Base-by-base conservation (phyloP, 2,888 invertebrate species). In the Hedychridium roseum region DNA sequence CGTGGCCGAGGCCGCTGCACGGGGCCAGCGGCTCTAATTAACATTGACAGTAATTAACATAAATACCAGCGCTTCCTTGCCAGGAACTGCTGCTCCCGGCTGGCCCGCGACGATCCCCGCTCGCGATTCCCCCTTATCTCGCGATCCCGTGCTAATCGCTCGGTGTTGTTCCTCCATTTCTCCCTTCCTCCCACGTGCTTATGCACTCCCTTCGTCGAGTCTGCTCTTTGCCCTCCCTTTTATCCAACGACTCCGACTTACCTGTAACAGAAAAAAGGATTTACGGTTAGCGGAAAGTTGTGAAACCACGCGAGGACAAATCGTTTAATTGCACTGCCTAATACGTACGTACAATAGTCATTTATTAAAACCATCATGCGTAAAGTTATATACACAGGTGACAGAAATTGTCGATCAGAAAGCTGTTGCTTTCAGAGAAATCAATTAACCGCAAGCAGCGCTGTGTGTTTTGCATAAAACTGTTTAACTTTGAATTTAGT, bases 11-110 rank as follows among this genome's bases (percentile, higher is more conserved):
- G n/a, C n/a, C 39, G 43, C 40, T 46, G 54, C 54, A 50, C 61
- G 50, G 50, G 51, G 59, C 47, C 50, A 61, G 54, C 59, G 64
- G 64, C 66, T 71, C 73, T 76, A 76, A 76, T 76, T 76, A 76
- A 76, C 73, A 68, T 75, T 74, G 73, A 75, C 71, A 70, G 72
- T 76, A 76, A 76, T 76, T 76, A 76, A 75, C 76, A 76, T 76
- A 76, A 76, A 76, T 76, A 76, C 74, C 72, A 71, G 67, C 68
- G 71, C 71, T 73, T 69, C 66, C 68, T 67, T 62, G 66, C 64
- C 61, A 50, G 54, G 57, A 54, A 50, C 51, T 37, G 44, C 43
- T 60, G 49, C 41, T 44, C 58, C 47, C 39, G 50, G 23, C 53
- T 41, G 41, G 37, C 44, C 39, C 40, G 50, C 57, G 52, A 55